Conservation (phyloP, 2,888 invertebrate species). For the Xanthia togata region DNA sequence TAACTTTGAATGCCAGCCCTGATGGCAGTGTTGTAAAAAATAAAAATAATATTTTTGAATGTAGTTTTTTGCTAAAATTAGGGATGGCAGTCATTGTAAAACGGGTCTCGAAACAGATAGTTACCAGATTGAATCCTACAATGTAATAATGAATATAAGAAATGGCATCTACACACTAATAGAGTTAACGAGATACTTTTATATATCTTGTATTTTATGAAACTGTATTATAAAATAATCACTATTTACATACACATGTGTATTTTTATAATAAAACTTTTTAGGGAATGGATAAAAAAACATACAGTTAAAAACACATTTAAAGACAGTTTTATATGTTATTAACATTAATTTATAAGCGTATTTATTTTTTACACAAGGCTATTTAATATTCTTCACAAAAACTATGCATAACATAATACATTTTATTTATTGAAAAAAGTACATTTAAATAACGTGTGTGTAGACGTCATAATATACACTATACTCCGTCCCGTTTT, state of each 20-base stretch:
- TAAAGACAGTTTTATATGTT: neutral
- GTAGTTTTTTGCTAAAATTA: constrained; percentile 61
- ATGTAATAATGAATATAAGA: constrained; percentile 72
- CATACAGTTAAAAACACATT: constrained; percentile 13
- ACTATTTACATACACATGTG: constrained; percentile 20
- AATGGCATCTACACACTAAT: constrained; percentile 72
- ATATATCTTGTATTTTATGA: constrained; percentile 30
- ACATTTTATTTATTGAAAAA: constrained; percentile 26
- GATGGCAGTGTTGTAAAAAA: constrained; percentile 44
- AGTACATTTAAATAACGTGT: constrained; percentile 55
- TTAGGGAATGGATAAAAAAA: constrained; percentile 5
- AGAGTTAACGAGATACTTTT: constrained; percentile 6
- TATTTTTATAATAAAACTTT: constrained; percentile 53
- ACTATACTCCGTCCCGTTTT: constrained; percentile 80
- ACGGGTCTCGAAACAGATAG: constrained; percentile 89
- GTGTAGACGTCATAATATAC: constrained; percentile 75
- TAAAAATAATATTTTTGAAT: constrained; percentile 60
- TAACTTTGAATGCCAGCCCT: constrained; percentile 76
- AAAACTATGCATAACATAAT: constrained; percentile 45
- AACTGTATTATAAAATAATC: constrained; percentile 25
- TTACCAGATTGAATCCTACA: constrained; percentile 88
- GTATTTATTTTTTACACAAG: constrained; percentile 32
- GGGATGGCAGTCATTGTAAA: constrained; percentile 78
- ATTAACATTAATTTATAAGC: constrained; percentile 30
- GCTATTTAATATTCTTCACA: constrained; percentile 39